Percentiles rank a stretch among this genome's conserved stretches.
These are phyloP conservation scores for Sebastes schlegelii DNA, from an alignment of 2,113 vertebrate species.

Conservation along the genomic window DNA sequence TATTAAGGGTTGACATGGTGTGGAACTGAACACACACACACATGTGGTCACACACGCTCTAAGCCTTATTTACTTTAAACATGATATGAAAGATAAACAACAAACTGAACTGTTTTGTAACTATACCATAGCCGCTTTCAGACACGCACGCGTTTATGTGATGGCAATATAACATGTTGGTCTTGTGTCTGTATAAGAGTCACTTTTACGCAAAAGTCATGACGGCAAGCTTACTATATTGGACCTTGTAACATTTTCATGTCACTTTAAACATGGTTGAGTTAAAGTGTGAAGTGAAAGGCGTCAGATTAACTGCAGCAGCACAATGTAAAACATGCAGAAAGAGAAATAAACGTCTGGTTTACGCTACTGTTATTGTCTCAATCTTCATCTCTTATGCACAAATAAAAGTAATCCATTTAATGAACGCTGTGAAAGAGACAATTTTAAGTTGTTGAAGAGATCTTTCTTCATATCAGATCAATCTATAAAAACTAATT, in stretches of 20 bases:
- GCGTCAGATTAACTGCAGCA: background rate
- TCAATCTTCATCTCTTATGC: no score
- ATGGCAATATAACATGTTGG: background rate
- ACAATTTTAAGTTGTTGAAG: background rate
- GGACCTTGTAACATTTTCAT: background rate
- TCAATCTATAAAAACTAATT: background rate
- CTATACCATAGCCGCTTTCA: background rate
- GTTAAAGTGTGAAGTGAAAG: background rate
- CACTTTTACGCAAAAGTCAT: background rate
- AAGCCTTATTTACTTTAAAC: background rate
- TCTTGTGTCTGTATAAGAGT: background rate
- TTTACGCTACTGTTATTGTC: no score
- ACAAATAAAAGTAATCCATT: background rate
- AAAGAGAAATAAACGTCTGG: background rate
- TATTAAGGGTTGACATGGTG: constrained; percentile 62
- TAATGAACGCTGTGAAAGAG: background rate
- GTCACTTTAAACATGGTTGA: background rate
- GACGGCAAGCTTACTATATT: background rate
- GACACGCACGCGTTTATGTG: background rate
- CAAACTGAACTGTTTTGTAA: background rate
- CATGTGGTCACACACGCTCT: background rate
- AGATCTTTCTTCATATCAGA: background rate
- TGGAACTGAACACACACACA: constrained; percentile 58
- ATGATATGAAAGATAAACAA: background rate
- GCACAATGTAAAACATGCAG: background rate